Base-by-base conservation (phyloP, 2,888 invertebrate genomes). In the Lumbricus terrestris region DNA sequence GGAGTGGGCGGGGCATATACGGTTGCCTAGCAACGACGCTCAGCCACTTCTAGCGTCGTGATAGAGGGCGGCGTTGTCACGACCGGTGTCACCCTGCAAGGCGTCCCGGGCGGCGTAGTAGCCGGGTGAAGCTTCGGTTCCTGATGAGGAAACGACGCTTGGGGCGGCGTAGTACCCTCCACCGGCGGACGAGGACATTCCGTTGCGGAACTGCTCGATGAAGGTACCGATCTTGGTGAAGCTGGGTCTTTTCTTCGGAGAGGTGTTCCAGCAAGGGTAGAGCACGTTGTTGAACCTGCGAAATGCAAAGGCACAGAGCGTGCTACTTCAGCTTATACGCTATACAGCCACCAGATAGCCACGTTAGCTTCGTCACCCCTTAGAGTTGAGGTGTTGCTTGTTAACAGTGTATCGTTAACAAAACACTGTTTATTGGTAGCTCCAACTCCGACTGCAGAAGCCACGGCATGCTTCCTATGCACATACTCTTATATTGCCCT, bases 31-130 rank as follows among this genome's bases (percentile, higher is more conserved):
- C 35, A 37, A 37, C 85, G 34, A 29, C 35, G 20, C 18, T 85
- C 85, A 85, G 18, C 85, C 85, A 37, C 85, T 85, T 23, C 85
- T 85, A 35, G 85, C 85, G 35, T 85, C 85, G 35, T 85, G 85
- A 35, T 85, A 85, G 20, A 37, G 85, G n/a, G 85, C 34, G 85
- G 8, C 16, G 85, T 35, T 85, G 4, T 16, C 33, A 35, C n/a
- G n/a, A 85, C 13, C 20, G 85, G 33, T 18, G 85, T 85, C 35
- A 35, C 23, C 18, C 20, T 85, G 35, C 0, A 34, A 8, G 37
- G 37, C 34, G 35, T 35, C 85, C 34, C 85, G 23, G 34, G 85
- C 85, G 0, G 20, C 37, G 85, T 85, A 85, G 37, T 85, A 85
- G 6, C 85, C 85, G 6, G 85, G 85, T 85, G 85, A 35, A 85